Percentiles rank a stretch among this genome's conserved stretches.
These are phyloP conservation scores for Apamea monoglypha DNA, from an alignment of 2,888 invertebrate genomes.

Conservation along the genomic window DNA sequence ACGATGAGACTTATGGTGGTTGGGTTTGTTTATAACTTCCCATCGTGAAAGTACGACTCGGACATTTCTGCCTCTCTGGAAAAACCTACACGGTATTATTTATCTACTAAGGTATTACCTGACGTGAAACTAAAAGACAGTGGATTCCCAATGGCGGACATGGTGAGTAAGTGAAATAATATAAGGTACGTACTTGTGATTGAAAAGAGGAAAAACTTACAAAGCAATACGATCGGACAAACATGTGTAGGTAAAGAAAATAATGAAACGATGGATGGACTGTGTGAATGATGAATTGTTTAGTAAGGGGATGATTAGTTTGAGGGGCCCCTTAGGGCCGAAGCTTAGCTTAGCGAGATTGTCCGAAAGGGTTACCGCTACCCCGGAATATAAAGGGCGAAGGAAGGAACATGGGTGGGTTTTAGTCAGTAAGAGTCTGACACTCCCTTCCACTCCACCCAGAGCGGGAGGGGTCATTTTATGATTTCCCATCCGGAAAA, in stretches of 20 bases:
- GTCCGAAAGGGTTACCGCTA: no score
- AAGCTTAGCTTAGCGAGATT: no score
- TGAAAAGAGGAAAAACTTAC: background rate
- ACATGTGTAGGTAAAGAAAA: background rate
- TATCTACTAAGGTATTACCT: background rate
- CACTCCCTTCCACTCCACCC: no score
- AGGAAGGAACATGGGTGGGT: no score
- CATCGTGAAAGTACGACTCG: background rate
- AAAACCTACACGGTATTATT: conserved; percentile 11
- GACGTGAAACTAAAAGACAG: background rate
- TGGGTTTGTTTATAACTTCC: background rate
- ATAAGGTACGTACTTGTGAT: background rate
- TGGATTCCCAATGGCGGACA: background rate
- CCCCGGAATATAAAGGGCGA: no score
- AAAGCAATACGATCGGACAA: background rate
- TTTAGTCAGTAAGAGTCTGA: no score
- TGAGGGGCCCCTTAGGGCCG: no score
- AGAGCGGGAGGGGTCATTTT: no score
- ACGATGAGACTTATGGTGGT: background rate
- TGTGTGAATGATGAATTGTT: background rate
- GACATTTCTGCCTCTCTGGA: background rate
- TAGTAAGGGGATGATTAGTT: background rate
- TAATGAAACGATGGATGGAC: background rate
- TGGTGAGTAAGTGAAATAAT: background rate
- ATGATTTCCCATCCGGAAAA: no score